phyloP scores from a whole-genome alignment of 2,113 vertebrate species.

The Conger conger region DNA sequence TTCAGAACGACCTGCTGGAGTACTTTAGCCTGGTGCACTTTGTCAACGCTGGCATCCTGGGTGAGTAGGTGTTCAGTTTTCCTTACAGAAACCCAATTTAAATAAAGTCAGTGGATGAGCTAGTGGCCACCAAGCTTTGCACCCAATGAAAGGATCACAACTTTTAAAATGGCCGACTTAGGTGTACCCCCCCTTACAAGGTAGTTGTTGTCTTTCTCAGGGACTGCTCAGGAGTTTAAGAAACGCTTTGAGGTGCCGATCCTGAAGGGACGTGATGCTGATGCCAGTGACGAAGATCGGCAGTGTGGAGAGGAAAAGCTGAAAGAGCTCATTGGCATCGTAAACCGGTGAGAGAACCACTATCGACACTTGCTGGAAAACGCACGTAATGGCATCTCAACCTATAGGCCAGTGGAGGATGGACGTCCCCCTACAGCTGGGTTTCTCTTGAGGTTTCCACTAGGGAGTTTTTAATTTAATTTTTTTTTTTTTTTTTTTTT shows the following conservation, averaged over 20 bases:
- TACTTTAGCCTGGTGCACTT: conserved; percentile 98
- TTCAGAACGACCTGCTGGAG: conserved; percentile 96
- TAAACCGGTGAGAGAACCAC: conserved; percentile 77
- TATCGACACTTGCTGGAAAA: neutral
- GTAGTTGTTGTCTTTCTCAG: conserved; percentile 56
- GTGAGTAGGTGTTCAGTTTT: conserved; percentile 61
- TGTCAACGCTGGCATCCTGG: conserved; percentile 90
- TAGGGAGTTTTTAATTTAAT: too few relatives aligned
- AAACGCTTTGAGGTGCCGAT: conserved; percentile 93
- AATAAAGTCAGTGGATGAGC: neutral
- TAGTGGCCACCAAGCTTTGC: neutral
- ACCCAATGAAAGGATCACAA: neutral
- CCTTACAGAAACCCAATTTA: neutral
- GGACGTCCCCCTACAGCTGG: too few relatives aligned
- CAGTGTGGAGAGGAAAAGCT: conserved; percentile 86
- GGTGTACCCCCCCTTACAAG: neutral
- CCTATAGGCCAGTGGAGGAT: too few relatives aligned
- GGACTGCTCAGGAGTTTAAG: conserved; percentile 94
- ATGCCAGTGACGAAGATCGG: conserved; percentile 81
- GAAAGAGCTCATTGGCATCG: conserved; percentile 87
- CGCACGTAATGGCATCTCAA: too few relatives aligned
- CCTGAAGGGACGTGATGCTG: conserved; percentile 89
- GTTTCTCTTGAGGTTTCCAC: too few relatives aligned
- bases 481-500: too few relatives aligned
- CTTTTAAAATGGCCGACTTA: neutral